Conservation (phyloP, 2,113 vertebrate genomes). For the Oryzias javanicus region DNA sequence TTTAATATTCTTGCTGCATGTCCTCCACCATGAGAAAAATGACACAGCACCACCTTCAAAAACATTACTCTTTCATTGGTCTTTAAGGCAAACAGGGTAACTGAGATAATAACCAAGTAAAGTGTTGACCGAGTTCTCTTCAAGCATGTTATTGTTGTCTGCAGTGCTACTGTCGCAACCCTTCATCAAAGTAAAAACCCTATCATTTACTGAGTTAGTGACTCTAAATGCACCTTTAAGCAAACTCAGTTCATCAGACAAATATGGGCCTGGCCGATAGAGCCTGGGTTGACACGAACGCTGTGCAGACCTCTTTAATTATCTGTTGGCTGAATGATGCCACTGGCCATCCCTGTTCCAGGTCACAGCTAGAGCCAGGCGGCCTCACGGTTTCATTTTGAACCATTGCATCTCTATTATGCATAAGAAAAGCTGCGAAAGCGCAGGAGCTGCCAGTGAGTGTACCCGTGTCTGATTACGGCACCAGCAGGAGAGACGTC, state of each 20-base stretch:
- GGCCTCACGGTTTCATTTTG: conserved; percentile 32
- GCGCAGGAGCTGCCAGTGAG: conserved; percentile 25
- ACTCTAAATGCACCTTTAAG: neutral
- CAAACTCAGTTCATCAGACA: neutral
- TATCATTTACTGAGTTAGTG: conserved; percentile 7
- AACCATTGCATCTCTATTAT: conserved; percentile 61
- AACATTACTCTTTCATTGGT: too few species aligned
- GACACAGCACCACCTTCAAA: too few species aligned
- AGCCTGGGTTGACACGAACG: conserved; percentile 14
- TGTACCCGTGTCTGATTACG: conserved; percentile 61
- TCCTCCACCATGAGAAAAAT: too few species aligned
- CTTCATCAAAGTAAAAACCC: neutral
- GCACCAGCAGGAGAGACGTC: conserved; percentile 23
- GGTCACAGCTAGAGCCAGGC: conserved; percentile 29
- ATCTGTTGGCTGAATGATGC: conserved; percentile 23
- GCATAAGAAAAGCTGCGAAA: conserved; percentile 43
- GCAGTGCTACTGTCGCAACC: neutral
- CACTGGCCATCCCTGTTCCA: conserved; percentile 16
- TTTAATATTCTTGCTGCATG: too few species aligned
- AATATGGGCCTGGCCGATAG: conserved; percentile 1
- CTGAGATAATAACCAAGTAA: neutral
- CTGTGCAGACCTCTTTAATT: conserved; percentile 29
- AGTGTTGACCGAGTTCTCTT: neutral
- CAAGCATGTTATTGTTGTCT: neutral
- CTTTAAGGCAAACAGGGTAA: too few species aligned